Percentiles rank a stretch among this genome's conserved stretches.
Evolutionary conservation across 2,797 vertebrate genomes (phyloP).

Genomic region (Sparidentex hasta): DNA sequence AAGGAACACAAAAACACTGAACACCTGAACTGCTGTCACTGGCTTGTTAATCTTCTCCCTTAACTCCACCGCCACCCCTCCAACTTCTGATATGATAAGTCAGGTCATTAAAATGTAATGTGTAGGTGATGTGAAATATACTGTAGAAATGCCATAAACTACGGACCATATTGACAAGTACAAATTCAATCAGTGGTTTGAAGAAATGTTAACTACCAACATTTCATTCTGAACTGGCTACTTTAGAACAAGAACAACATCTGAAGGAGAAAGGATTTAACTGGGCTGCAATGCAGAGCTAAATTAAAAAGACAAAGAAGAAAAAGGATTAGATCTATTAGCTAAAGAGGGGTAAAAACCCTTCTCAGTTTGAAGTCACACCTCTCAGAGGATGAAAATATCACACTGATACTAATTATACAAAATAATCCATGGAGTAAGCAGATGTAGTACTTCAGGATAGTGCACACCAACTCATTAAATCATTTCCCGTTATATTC

Average conservation of each 20-base stretch:
- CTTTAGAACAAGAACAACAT: slow-evolving; percentile 7
- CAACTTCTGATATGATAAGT: no score
- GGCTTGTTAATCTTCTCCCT: no score
- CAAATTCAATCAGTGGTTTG: no score
- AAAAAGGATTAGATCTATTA: slow-evolving; percentile 19
- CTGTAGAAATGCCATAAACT: no score
- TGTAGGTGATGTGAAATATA: no score
- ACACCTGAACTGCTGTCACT: no score
- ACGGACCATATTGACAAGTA: no score
- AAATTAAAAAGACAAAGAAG: neutral
- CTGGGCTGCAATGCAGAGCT: slow-evolving; percentile 10
- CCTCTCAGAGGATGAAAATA: slow-evolving; percentile 11
- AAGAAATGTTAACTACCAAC: no score
- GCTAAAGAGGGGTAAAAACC: neutral
- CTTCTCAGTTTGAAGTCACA: slow-evolving; percentile 10
- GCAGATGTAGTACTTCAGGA: slow-evolving; percentile 17
- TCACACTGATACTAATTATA: slow-evolving; percentile 18
- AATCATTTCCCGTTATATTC: slow-evolving; percentile 40
- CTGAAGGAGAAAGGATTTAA: neutral
- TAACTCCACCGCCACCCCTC: no score
- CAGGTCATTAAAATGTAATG: no score
- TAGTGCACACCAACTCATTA: slow-evolving; percentile 30
- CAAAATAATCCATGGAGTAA: slow-evolving; percentile 11
- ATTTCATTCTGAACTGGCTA: no score
- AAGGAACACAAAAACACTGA: no score